Evolutionary conservation across 2,888 invertebrate species (phyloP).

Genomic region (Aphodius sticticus): DNA sequence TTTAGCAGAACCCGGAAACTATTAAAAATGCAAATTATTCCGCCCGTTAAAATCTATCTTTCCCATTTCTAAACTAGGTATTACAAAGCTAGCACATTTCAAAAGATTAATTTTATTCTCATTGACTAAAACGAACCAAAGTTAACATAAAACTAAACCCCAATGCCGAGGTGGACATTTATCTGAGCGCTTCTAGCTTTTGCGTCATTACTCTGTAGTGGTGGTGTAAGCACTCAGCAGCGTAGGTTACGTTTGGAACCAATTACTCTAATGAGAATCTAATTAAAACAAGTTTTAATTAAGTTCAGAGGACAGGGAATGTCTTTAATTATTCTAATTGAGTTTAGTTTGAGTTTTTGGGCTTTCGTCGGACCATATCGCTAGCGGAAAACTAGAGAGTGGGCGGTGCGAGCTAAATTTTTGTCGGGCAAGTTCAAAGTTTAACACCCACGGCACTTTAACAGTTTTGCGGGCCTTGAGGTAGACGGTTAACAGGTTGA

Average conservation of each 20-base stretch:
- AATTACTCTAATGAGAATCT: conserved; percentile 4
- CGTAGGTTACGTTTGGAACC: conserved; percentile 4
- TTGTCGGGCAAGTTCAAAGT: background rate
- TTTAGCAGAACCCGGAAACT: too few species aligned
- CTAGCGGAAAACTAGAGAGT: conserved; percentile 4
- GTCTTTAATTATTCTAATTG: conserved; percentile 4
- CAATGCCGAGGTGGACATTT: background rate
- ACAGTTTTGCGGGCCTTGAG: background rate
- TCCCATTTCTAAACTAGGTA: too few species aligned
- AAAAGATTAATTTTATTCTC: background rate
- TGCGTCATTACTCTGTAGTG: background rate
- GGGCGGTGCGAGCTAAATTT: background rate
- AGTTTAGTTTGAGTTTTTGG: background rate
- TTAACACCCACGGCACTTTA: background rate
- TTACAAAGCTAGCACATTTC: background rate
- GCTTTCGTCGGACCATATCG: background rate
- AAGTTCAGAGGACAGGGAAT: background rate
- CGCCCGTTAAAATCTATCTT: too few species aligned
- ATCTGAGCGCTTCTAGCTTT: background rate
- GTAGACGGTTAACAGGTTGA: background rate
- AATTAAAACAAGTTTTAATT: conserved; percentile 4
- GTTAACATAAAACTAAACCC: background rate
- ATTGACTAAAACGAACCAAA: background rate
- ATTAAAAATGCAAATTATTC: too few species aligned
- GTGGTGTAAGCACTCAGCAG: background rate